These are phyloP conservation scores for Hepsetus odoe DNA, from an alignment of 2,113 vertebrate species.

Conservation along the genomic window DNA sequence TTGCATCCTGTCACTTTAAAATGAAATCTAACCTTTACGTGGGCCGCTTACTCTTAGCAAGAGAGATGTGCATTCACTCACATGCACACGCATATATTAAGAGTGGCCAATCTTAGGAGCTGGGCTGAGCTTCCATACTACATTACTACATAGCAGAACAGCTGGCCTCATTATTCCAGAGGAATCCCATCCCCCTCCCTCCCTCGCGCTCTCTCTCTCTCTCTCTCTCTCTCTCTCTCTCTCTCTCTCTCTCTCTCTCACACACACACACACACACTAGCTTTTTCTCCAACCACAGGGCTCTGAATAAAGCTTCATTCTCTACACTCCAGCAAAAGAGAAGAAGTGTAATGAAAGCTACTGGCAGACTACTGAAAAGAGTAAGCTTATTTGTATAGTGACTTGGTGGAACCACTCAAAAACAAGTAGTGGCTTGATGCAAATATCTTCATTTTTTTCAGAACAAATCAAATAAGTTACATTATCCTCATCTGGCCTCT, in stretches of 20 bases:
- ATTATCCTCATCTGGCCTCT: too few relatives aligned
- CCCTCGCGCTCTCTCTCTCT: neutral
- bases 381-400: neutral
- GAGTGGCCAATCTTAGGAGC: conserved; percentile 1
- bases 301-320: conserved; percentile 7
- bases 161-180: conserved; percentile 63
- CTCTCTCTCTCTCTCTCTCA: neutral
- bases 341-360: neutral
- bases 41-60: too few relatives aligned
- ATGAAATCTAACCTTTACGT: too few relatives aligned
- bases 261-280: neutral
- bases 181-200: conserved; percentile 25
- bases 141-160: conserved; percentile 46
- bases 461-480: too few relatives aligned
- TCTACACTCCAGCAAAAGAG: neutral
- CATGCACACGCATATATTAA: neutral
- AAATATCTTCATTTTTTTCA: too few relatives aligned
- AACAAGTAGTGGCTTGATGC: too few relatives aligned
- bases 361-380: neutral
- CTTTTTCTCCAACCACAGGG: neutral
- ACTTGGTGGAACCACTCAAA: neutral
- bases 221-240: too few relatives aligned
- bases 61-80: neutral
- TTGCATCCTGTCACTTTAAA: too few relatives aligned
- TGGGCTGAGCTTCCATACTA: conserved; percentile 35